Conservation (phyloP, 2,797 vertebrate genomes). For the Crocodylus rhombifer region DNA sequence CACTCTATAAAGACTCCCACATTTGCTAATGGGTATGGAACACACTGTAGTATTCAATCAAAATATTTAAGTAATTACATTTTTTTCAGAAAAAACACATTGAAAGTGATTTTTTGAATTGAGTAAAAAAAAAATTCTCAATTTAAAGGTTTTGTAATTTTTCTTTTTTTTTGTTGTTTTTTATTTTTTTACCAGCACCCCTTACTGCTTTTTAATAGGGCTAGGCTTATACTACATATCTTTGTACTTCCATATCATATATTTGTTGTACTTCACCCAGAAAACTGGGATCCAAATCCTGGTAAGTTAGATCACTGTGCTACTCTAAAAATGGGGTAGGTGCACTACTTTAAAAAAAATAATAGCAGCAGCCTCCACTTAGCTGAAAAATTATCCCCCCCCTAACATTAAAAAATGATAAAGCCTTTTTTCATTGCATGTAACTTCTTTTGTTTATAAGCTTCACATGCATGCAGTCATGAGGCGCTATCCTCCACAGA, state of each 20-base stretch:
- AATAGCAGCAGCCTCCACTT: background rate
- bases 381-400: background rate
- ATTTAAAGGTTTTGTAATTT: too few relatives aligned
- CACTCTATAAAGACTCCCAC: background rate
- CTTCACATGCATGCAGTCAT: background rate
- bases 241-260: background rate
- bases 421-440: background rate
- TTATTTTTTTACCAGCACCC: background rate
- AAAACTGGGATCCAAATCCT: background rate
- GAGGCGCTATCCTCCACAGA: background rate
- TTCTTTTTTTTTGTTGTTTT: too few relatives aligned
- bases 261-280: background rate
- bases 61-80: too few relatives aligned
- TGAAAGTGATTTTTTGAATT: too few relatives aligned
- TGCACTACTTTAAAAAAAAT: background rate
- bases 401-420: background rate
- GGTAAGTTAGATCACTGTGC: background rate
- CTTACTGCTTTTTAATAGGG: background rate
- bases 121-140: too few relatives aligned
- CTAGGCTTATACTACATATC: background rate
- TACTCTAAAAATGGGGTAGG: constrained; percentile 1
- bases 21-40: background rate
- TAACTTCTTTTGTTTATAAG: background rate
- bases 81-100: too few relatives aligned
- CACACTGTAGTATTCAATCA: background rate